Percentiles rank a stretch among this genome's conserved stretches.
phyloP scores from a whole-genome alignment of 2,888 invertebrate genomes.

The Hirtodrosophila alboralis region DNA sequence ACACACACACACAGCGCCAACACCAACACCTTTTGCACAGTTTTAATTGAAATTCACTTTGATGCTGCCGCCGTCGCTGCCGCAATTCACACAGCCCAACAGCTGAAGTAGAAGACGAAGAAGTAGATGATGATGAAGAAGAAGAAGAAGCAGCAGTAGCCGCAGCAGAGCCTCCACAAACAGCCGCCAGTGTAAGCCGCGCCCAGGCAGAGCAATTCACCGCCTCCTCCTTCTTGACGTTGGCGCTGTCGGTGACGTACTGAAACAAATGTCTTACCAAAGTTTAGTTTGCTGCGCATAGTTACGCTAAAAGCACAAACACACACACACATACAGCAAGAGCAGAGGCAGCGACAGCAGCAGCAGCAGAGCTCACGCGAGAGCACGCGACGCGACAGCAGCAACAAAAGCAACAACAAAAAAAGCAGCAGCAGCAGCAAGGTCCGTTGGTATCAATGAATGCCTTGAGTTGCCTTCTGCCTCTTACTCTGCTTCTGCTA shows the following conservation, averaged over 20 bases:
- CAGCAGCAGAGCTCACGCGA: constrained; percentile 3
- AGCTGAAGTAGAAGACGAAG: too few relatives aligned
- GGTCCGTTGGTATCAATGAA: constrained; percentile 63
- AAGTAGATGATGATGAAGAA: too few relatives aligned
- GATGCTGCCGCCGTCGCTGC: constrained; percentile 47
- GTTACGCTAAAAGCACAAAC: constrained; percentile 49
- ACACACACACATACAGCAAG: constrained; percentile 26
- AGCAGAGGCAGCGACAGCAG: constrained; percentile 18
- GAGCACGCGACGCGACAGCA: constrained; percentile 10
- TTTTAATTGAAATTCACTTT: constrained; percentile 66
- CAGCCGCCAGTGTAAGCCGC: constrained; percentile 46
- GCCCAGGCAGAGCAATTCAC: constrained; percentile 62
- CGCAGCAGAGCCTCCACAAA: constrained; percentile 21
- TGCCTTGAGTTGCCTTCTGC: constrained; percentile 31
- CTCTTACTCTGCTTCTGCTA: constrained; percentile 5
- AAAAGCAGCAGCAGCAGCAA: constrained; percentile 3
- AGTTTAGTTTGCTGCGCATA: constrained; percentile 69
- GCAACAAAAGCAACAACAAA: background rate
- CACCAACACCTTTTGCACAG: constrained; percentile 59
- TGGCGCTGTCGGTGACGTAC: constrained; percentile 76
- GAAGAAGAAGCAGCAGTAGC: constrained; percentile 11
- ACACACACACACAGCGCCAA: constrained; percentile 29
- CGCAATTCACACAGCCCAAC: constrained; percentile 1
- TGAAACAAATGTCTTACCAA: constrained; percentile 65
- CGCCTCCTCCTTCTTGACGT: constrained; percentile 77